phyloP scores from a whole-genome alignment of 2,113 vertebrate species.

The Orycteropus afer region DNA sequence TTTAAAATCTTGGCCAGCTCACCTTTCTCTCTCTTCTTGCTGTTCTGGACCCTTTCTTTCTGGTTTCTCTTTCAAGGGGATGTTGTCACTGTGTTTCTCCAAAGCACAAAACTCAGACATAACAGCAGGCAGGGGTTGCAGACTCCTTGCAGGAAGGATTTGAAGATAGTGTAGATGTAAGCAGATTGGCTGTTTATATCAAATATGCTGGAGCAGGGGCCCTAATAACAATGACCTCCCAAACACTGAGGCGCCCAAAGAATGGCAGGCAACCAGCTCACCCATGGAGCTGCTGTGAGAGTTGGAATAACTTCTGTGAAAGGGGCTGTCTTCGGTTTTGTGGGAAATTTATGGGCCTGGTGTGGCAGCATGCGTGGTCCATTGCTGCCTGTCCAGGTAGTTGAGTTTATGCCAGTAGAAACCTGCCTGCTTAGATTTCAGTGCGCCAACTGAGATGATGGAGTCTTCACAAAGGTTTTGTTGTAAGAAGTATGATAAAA shows the following conservation, averaged over 20 bases:
- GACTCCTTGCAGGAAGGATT: conserved; percentile 48
- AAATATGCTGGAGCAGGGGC: neutral
- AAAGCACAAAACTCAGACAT: conserved; percentile 32
- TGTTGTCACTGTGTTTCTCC: conserved; percentile 21
- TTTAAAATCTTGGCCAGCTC: conserved; percentile 57
- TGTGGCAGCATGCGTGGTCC: accelerated
- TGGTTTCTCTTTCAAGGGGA: conserved; percentile 68
- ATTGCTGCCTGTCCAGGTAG: conserved; percentile 11
- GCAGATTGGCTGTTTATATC: conserved; percentile 33
- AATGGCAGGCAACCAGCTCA: conserved; percentile 56
- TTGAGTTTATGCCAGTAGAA: neutral
- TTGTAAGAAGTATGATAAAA: neutral
- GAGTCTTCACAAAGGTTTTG: neutral
- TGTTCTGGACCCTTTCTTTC: conserved; percentile 49
- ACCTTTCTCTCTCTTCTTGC: conserved; percentile 46
- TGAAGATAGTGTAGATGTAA: conserved; percentile 46
- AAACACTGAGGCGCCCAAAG: neutral
- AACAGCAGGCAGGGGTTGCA: conserved; percentile 56
- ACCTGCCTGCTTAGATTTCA: neutral
- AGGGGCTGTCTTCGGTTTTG: conserved; percentile 35
- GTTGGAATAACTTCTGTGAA: conserved; percentile 69
- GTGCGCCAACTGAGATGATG: neutral
- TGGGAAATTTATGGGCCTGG: neutral
- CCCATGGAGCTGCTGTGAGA: neutral
- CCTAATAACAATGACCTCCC: neutral